These are phyloP conservation scores for Gastrophysa polygoni DNA, from an alignment of 2,888 invertebrate genomes.

Conservation along the genomic window DNA sequence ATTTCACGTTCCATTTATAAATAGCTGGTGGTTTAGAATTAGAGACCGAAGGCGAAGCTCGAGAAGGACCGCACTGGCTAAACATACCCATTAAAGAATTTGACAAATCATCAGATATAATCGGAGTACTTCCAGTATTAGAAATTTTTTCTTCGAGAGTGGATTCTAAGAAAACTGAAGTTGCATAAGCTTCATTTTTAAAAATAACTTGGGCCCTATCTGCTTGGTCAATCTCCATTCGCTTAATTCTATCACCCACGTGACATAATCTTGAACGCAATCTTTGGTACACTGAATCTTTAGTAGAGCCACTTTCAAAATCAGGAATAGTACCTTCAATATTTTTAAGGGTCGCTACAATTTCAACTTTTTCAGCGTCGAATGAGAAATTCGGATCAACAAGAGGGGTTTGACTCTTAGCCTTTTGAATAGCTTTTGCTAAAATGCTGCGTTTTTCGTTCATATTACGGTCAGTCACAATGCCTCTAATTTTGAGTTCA, in stretches of 20 bases:
- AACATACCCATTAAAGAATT: neutral
- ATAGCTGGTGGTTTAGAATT: constrained; percentile 1
- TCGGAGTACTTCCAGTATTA: neutral
- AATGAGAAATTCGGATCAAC: neutral
- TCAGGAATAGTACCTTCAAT: neutral
- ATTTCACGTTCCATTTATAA: constrained; percentile 17
- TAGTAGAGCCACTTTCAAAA: neutral
- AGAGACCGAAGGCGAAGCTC: neutral
- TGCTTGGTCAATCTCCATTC: constrained; percentile 5
- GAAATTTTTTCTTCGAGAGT: neutral
- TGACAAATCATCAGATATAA: neutral
- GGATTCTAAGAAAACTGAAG: neutral
- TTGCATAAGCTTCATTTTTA: constrained; percentile 13
- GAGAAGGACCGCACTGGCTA: neutral
- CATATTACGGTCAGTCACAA: constrained; percentile 4
- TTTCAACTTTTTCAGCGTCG: neutral
- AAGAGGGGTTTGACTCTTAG: neutral
- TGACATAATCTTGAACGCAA: constrained; percentile 6
- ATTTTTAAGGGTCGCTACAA: neutral
- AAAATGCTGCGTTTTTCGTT: constrained; percentile 5
- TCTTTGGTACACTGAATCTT: constrained; percentile 9
- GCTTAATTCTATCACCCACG: neutral
- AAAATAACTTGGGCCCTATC: neutral
- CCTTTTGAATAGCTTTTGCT: neutral
- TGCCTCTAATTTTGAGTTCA: constrained; percentile 3